These are phyloP conservation scores for Sisyra nigra DNA, from an alignment of 2,888 invertebrate species.

Conservation along the genomic window DNA sequence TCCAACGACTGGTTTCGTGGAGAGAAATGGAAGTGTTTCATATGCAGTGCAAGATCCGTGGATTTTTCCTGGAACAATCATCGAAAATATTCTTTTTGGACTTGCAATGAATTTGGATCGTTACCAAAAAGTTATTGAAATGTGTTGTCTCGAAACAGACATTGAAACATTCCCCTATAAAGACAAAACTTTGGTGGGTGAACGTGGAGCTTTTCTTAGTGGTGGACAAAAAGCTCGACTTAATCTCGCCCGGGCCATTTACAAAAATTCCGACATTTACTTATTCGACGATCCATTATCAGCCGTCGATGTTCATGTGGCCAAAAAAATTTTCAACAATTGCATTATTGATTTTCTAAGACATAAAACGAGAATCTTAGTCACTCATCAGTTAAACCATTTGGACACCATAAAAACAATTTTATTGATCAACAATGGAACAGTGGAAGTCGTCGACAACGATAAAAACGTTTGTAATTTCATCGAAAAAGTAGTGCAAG, in stretches of 20 bases:
- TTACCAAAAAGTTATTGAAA: slow-evolving; percentile 70
- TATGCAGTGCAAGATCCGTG: slow-evolving; percentile 93
- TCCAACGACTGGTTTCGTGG: slow-evolving; percentile 62
- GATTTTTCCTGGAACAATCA: slow-evolving; percentile 92
- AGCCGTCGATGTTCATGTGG: slow-evolving; percentile 94
- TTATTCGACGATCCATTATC: slow-evolving; percentile 91
- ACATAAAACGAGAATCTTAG: slow-evolving; percentile 72
- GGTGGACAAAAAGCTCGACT: slow-evolving; percentile 89
- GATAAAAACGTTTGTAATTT: slow-evolving; percentile 66
- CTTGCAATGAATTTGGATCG: slow-evolving; percentile 46
- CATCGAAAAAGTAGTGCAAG: slow-evolving; percentile 54
- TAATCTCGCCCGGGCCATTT: slow-evolving; percentile 81
- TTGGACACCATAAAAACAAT: slow-evolving; percentile 82
- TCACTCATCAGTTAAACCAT: slow-evolving; percentile 91
- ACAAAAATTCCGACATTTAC: slow-evolving; percentile 75
- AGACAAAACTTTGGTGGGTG: slow-evolving; percentile 95
- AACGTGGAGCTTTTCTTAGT: slow-evolving; percentile 78
- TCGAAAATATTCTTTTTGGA: slow-evolving; percentile 88
- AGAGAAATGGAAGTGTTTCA: slow-evolving; percentile 49
- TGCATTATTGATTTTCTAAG: slow-evolving; percentile 66
- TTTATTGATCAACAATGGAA: slow-evolving; percentile 74
- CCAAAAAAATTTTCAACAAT: slow-evolving; percentile 92
- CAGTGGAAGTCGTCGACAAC: slow-evolving; percentile 75
- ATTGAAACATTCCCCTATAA: slow-evolving; percentile 87
- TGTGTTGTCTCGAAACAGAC: slow-evolving; percentile 83